Percentiles rank a stretch among this genome's conserved stretches.
These are phyloP conservation scores for Zaprionus inermis DNA, from an alignment of 1,140 invertebrate species.

Conservation along the genomic window DNA sequence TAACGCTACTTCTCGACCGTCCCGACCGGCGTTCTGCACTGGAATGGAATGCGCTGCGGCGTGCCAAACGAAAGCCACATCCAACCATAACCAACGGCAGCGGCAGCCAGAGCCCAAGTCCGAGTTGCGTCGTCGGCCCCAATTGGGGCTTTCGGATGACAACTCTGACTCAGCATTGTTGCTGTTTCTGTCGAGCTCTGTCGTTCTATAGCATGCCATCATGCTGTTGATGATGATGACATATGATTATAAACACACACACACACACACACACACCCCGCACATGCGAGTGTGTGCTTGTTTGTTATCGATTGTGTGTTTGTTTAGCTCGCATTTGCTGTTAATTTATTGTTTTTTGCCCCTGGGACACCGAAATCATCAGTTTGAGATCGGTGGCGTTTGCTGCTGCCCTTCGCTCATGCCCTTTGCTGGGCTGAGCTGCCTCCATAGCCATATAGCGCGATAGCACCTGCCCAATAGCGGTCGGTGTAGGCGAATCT, in stretches of 20 bases:
- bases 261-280: neutral
- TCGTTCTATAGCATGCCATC: conserved; percentile 55
- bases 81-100: conserved; percentile 20
- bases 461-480: conserved; percentile 3
- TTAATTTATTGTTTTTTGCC: conserved; percentile 47
- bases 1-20: conserved; percentile 40
- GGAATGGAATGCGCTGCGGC: conserved; percentile 62
- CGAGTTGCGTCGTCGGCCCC: conserved; percentile 25
- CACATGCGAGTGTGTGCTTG: conserved; percentile 52
- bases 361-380: conserved; percentile 20
- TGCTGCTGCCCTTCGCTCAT: conserved; percentile 15
- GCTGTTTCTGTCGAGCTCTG: conserved; percentile 7
- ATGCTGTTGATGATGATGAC: conserved; percentile 60
- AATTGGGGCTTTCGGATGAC: conserved; percentile 49
- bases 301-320: conserved; percentile 62
- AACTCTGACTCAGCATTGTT: conserved; percentile 62
- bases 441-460: conserved; percentile 28
- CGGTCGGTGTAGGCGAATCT: conserved; percentile 30
- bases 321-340: conserved; percentile 39
- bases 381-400: conserved; percentile 11
- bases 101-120: conserved; percentile 8
- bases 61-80: conserved; percentile 58
- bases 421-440: conserved; percentile 30
- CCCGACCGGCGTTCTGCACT: conserved; percentile 70
- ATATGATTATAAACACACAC: conserved; percentile 45